Evolutionary conservation across 2,888 invertebrate genomes (phyloP), one percentile per base, ranked within the genome.

Genomic region (Endotricha flammealis): DNA sequence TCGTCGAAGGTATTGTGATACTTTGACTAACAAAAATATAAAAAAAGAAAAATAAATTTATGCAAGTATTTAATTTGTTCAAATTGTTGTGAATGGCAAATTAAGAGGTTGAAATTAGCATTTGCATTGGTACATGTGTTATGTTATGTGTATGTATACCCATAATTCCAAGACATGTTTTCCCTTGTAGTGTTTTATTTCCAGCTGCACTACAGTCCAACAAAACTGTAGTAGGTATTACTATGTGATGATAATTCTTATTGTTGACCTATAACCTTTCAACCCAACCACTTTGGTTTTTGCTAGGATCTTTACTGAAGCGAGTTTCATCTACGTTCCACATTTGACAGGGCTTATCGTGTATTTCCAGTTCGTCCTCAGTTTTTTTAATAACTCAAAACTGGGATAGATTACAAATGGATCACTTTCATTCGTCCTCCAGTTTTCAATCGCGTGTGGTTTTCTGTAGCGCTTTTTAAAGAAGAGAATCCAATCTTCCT

Each of bases 141-240:
- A n/a, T n/a, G n/a, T n/a, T n/a, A n/a, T n/a, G n/a, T n/a, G n/a
- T n/a, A n/a, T n/a, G n/a, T 48, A 46, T 0, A 36, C 42, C 53
- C 57, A 54, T 53, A 62, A 1, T 47, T 69, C 36, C 62, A 69
- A 38, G 34, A 51, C 12, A 24, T 24, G n/a, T 39, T 55, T 54
- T 0, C 51, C 58, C 22, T 48, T 52, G 20, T 1, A 50, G 54
- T 3, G 31, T 32, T 41, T 57, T 57, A 5, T 50, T 48, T 14
- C 53, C 54, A 17, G 14, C 1, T 1, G 52, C 57, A 35, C 28
- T 53, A 4, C n/a, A n/a, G n/a, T n/a, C n/a, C n/a, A n/a, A n/a
- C n/a, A n/a, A n/a, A n/a, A n/a, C n/a, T n/a, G n/a, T n/a, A n/a
- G n/a, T n/a, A n/a, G n/a, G n/a, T n/a, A n/a, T n/a, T n/a, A n/a